Evolutionary conservation across 1,140 invertebrate genomes (phyloP), one percentile per base, ranked within the genome.

Genomic region (Mamestra configurata): DNA sequence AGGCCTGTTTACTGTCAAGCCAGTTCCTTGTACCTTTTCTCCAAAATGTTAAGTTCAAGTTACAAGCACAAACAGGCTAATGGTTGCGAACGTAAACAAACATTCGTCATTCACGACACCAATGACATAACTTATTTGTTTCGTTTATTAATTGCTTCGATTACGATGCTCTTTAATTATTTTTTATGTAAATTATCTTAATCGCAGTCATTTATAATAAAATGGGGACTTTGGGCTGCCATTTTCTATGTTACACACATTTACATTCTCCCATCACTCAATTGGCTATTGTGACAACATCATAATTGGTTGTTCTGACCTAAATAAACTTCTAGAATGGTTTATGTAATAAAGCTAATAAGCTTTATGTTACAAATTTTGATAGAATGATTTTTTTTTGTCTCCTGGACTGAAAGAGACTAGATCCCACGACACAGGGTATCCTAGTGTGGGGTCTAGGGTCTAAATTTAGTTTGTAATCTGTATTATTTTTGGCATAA

Each of bases 21-120:
- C 4, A 53, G 49, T 53, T 71, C 68, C 24, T 53, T 49, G 40
- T 49, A 7, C 7, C n/a, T 53, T 70, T 70, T n/a, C 40, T 27
- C 64, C 4, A 13, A 68, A 0, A 43, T 68, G 43, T 43, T 68
- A 46, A 70, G 46, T 53, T 51, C 24, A 53, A 71, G 18, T 43
- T 46, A 68, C 37, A 0, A 46, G 20, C 27, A 46, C 61, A 71
- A 71, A 49, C 35, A 10, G 40, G n/a, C 35, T 57, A 66, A 66
- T 70, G 70, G 51, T 18, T 10, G 20, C n/a, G 51, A 55, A 57
- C 37, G 71, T 75, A 75, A 75, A 73, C 53, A 73, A 73, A 75
- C 71, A 57, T 75, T 24, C 18, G 53, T 75, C 31, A 10, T 15
- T 10, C 20, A 18, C n/a, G 70, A 72, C 70, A 72, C 49, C 71